Evolutionary conservation across 2,113 vertebrate species (phyloP).

Genomic region (Zapus hudsonius): DNA sequence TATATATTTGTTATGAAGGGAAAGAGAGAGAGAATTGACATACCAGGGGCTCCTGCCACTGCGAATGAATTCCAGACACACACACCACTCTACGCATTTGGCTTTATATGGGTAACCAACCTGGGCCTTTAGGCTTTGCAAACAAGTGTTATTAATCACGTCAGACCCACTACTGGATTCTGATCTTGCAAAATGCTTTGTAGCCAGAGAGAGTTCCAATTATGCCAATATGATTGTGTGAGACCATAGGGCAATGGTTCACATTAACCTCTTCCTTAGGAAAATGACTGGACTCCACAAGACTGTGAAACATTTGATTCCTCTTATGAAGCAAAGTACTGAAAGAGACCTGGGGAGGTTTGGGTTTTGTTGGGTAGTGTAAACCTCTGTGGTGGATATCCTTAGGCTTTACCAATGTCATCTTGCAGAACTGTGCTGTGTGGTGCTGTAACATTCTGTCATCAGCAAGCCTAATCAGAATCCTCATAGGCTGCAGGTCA

Average conservation of each 20-base stretch:
- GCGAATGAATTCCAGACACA: no score
- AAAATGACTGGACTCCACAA: not conserved
- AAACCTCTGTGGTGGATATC: not conserved
- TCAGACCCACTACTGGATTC: not conserved
- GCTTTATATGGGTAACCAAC: no score
- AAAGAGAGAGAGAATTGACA: no score
- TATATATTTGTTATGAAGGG: no score
- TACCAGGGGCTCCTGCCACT: no score
- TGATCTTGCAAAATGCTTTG: not conserved
- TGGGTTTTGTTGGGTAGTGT: not conserved
- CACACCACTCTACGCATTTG: no score
- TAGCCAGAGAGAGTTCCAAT: not conserved
- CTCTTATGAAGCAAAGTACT: not conserved
- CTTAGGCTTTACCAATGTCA: not conserved
- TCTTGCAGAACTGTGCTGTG: not conserved
- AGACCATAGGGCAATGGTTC: not conserved
- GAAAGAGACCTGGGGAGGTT: not conserved
- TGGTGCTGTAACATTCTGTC: not conserved
- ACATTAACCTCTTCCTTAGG: not conserved
- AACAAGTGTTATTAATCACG: no score
- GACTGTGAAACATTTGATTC: not conserved
- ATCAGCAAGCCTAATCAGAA: not conserved
- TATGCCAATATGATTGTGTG: not conserved
- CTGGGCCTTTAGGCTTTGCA: no score
- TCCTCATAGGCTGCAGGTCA: rapidly evolving